phyloP scores from a whole-genome alignment of 2,113 vertebrate species.

The Colius striatus region DNA sequence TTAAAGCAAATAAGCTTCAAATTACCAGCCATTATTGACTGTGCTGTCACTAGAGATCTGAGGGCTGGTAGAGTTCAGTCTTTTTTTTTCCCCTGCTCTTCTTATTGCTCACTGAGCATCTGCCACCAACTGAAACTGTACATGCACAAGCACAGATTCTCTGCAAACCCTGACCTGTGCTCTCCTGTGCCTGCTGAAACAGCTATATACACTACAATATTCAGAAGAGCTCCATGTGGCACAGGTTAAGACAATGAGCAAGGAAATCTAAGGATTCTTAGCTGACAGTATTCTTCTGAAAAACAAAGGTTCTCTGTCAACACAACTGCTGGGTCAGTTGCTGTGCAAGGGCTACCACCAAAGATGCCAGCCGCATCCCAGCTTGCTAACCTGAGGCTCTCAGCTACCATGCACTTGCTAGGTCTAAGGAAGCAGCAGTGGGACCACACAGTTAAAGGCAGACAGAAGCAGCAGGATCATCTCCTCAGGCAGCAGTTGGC shows the following conservation, averaged over 20 bases:
- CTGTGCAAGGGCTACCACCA: not conserved
- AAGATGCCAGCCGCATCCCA: not conserved
- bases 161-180: not conserved
- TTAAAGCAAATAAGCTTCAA: not conserved
- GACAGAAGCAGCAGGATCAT: not conserved
- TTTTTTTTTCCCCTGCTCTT: not conserved
- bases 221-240: not conserved
- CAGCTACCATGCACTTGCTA: not conserved
- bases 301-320: not conserved
- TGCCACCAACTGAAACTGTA: not conserved
- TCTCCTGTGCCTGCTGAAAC: not conserved
- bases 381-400: not conserved
- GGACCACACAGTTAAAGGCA: not conserved
- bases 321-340: not conserved
- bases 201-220: rapidly evolving
- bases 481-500: not conserved
- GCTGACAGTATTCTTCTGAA: not conserved
- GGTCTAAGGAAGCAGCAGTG: not conserved
- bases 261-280: not conserved
- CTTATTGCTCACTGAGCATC: not conserved
- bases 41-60: not conserved
- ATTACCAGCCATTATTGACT: not conserved
- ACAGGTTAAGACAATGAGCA: not conserved
- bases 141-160: rapidly evolving
- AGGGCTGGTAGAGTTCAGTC: too few relatives aligned